phyloP scores from a whole-genome alignment of 64 coral and sea anemone species.

The Platygyra sinensis region DNA sequence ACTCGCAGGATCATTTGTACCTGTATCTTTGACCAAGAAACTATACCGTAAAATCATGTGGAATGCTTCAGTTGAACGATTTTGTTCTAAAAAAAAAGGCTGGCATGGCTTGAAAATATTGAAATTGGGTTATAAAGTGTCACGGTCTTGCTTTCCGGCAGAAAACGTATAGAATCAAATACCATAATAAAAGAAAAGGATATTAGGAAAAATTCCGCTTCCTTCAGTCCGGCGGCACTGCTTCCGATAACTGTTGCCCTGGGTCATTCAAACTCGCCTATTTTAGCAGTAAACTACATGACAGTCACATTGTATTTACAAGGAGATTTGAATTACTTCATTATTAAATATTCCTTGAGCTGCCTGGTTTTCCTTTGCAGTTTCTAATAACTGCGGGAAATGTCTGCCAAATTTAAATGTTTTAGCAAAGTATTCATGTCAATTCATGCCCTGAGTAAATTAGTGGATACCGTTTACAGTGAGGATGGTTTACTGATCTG shows the following conservation, averaged over 20 bases:
- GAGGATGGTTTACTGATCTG: too few relatives aligned
- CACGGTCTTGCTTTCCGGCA: background rate
- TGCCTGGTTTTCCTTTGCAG: background rate
- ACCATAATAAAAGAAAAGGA: background rate
- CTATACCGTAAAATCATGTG: too few relatives aligned
- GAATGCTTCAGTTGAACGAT: too few relatives aligned
- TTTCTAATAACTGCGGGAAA: background rate
- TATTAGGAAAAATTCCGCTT: background rate
- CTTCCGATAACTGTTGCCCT: background rate
- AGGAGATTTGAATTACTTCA: background rate
- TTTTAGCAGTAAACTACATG: background rate
- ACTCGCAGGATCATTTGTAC: too few relatives aligned
- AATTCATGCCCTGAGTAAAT: too few relatives aligned
- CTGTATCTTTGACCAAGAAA: too few relatives aligned
- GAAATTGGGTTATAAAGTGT: background rate
- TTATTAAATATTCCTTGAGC: background rate
- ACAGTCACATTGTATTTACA: background rate
- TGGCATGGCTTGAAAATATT: too few relatives aligned
- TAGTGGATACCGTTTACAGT: too few relatives aligned
- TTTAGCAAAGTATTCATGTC: too few relatives aligned
- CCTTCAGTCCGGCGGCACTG: background rate
- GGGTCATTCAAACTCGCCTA: background rate
- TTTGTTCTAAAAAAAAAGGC: too few relatives aligned
- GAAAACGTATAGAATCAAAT: background rate
- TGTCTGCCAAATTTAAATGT: background rate